These are phyloP conservation scores for Drosophila sproati DNA, from an alignment of 1,140 invertebrate genomes.

Conservation along the genomic window DNA sequence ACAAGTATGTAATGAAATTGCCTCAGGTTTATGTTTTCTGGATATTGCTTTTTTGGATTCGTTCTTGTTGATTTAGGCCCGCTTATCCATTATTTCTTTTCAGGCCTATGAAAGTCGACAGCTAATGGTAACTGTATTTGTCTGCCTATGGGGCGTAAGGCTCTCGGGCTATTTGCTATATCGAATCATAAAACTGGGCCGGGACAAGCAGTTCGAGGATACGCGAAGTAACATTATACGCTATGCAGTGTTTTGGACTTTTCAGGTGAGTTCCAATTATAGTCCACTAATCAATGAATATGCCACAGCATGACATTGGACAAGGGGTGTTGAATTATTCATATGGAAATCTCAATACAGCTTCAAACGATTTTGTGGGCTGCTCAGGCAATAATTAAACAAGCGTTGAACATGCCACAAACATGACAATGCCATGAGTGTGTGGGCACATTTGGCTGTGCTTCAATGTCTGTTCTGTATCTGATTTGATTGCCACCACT, in stretches of 20 bases:
- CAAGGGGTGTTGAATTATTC: constrained; percentile 65
- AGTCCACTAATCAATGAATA: constrained; percentile 65
- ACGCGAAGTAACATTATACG: constrained; percentile 93
- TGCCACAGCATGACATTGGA: constrained; percentile 59
- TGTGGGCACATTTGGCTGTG: constrained; percentile 15
- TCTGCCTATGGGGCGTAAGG: constrained; percentile 93
- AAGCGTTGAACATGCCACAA: not conserved
- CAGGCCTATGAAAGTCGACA: constrained; percentile 93
- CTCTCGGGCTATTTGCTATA: constrained; percentile 94
- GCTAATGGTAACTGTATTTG: constrained; percentile 93
- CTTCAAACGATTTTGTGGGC: not conserved
- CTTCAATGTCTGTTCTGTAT: constrained; percentile 50
- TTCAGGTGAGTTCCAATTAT: constrained; percentile 88
- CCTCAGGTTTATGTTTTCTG: not conserved
- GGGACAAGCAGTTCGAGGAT: constrained; percentile 96
- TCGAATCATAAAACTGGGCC: constrained; percentile 94
- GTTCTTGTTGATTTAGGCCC: too few relatives aligned
- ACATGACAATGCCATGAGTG: not conserved
- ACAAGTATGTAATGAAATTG: constrained; percentile 1
- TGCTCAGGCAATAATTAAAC: not conserved
- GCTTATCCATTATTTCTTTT: constrained; percentile 4
- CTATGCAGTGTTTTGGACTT: constrained; percentile 96
- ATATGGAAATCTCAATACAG: constrained; percentile 35
- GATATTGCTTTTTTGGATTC: not conserved
- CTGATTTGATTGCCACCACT: constrained; percentile 47